phyloP scores from a whole-genome alignment of 2,113 vertebrate genomes.

The Glareola pratincola region DNA sequence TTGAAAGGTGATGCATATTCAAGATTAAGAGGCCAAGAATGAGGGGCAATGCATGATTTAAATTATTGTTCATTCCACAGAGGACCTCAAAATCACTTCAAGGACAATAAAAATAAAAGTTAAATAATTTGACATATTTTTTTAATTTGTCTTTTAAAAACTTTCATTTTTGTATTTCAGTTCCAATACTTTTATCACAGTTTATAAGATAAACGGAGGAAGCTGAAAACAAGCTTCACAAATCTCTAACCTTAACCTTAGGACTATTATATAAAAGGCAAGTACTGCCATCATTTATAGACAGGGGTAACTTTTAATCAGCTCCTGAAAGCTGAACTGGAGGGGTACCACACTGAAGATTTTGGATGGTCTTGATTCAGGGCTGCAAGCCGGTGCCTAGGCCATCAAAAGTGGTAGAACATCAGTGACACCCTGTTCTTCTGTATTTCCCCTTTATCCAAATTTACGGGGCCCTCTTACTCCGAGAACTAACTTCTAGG shows the following conservation, averaged over 20 bases:
- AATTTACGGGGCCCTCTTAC: neutral
- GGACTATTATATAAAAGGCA: neutral
- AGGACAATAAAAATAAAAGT: neutral
- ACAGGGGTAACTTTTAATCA: neutral
- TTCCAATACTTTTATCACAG: neutral
- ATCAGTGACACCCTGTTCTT: neutral
- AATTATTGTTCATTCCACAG: neutral
- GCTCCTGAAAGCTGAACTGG: neutral
- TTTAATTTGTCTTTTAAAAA: neutral
- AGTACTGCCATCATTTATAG: neutral
- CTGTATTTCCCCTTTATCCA: neutral
- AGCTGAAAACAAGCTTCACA: neutral
- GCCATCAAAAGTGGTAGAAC: neutral
- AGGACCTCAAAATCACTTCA: neutral
- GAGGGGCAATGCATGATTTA: neutral
- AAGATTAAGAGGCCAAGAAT: neutral
- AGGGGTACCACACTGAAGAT: neutral
- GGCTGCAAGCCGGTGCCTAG: neutral
- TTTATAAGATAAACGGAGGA: neutral
- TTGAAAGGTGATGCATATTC: neutral
- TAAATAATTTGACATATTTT: neutral
- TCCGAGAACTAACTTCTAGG: neutral
- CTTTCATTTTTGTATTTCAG: neutral
- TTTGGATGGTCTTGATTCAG: neutral
- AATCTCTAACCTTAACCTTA: neutral